Conservation (phyloP, 2,888 invertebrate genomes). For the Cepaea hortensis region DNA sequence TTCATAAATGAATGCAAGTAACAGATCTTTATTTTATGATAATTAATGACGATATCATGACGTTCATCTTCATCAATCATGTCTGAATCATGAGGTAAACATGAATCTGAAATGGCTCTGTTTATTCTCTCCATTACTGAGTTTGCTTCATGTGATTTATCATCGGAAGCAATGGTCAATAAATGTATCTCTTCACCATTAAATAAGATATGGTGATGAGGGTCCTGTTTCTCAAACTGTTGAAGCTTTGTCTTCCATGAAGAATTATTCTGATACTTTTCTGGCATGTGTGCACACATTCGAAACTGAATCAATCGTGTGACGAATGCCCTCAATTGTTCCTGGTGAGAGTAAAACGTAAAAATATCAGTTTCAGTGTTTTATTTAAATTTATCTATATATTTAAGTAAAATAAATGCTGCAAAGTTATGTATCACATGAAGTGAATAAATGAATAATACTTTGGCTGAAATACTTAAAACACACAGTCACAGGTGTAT, state of each 20-base stretch:
- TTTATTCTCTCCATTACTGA: background rate
- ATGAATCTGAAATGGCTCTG: background rate
- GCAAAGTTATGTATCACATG: too few species aligned
- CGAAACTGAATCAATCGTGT: background rate
- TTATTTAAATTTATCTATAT: background rate
- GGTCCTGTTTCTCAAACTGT: background rate
- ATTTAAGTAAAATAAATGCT: background rate
- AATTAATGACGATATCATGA: background rate
- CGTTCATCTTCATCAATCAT: background rate
- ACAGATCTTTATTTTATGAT: too few species aligned
- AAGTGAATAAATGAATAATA: too few species aligned
- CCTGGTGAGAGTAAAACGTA: background rate
- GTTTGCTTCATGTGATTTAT: background rate
- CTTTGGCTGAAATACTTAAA: too few species aligned
- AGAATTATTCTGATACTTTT: background rate
- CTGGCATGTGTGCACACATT: background rate
- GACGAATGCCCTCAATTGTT: background rate
- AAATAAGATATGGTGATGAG: background rate
- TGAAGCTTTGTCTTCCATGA: background rate
- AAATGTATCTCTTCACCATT: background rate
- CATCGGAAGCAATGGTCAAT: background rate
- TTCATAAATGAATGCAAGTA: background rate
- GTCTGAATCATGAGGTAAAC: background rate
- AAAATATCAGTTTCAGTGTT: background rate
- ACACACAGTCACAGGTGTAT: too few species aligned